A percentile compares a stretch with the other conserved stretches of the same genome.
Evolutionary conservation across 2,797 vertebrate species (phyloP).

Genomic region (Helostoma temminkii): DNA sequence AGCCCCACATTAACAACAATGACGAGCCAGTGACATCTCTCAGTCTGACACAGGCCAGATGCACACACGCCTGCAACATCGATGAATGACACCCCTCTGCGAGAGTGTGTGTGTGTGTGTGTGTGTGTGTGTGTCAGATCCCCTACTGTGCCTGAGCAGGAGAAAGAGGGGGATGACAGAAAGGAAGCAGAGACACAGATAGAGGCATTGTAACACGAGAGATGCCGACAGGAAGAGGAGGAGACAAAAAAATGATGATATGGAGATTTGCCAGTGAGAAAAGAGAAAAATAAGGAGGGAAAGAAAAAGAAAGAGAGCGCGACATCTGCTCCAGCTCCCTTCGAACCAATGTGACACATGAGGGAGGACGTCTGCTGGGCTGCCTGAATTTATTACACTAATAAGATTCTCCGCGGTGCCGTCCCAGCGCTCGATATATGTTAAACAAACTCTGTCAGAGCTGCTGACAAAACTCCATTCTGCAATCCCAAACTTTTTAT

Average conservation of each 20-base stretch:
- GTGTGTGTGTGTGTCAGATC: slow-evolving; percentile 13
- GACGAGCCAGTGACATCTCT: slow-evolving; percentile 60
- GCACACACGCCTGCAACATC: slow-evolving; percentile 52
- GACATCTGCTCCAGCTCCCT: slow-evolving; percentile 60
- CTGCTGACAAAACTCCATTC: background rate
- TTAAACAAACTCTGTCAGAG: slow-evolving; percentile 33
- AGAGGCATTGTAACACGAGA: slow-evolving; percentile 10
- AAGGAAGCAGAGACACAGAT: slow-evolving; percentile 5
- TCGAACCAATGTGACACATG: slow-evolving; percentile 58
- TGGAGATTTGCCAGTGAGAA: slow-evolving; percentile 28
- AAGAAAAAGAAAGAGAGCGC: slow-evolving; percentile 17
- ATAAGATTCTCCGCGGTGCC: slow-evolving; percentile 50
- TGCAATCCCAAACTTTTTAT: slow-evolving; percentile 7
- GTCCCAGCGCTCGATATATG: slow-evolving; percentile 1
- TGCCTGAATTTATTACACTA: slow-evolving; percentile 59
- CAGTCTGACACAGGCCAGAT: slow-evolving; percentile 71
- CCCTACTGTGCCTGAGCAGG: slow-evolving; percentile 14
- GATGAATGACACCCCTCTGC: slow-evolving; percentile 38
- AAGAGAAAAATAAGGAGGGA: background rate
- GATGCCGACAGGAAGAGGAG: background rate
- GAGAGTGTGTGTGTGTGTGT: slow-evolving; percentile 4
- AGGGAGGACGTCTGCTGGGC: slow-evolving; percentile 36
- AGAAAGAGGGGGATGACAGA: slow-evolving; percentile 29
- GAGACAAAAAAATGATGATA: slow-evolving; percentile 21
- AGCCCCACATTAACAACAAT: slow-evolving; percentile 66